These are phyloP conservation scores for Andricus quercusramuli DNA, from an alignment of 2,888 invertebrate species.

Conservation along the genomic window DNA sequence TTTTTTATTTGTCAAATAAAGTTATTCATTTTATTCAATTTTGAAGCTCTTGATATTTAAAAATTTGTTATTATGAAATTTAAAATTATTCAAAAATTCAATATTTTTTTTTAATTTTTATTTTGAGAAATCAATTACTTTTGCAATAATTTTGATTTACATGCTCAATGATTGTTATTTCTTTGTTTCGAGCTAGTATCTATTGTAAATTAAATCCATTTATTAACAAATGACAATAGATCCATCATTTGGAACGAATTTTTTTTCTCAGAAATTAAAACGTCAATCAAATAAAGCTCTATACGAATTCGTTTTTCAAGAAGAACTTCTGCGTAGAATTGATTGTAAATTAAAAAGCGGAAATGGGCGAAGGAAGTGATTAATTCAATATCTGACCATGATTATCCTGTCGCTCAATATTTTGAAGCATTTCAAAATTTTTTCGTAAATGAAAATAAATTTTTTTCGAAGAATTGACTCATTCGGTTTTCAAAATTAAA, in stretches of 20 bases:
- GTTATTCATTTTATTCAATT: no score
- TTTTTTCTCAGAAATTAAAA: not conserved
- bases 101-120: no score
- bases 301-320: not conserved
- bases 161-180: not conserved
- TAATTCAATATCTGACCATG: not conserved
- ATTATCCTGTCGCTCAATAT: not conserved
- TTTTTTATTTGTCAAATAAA: no score
- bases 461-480: no score
- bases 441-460: no score
- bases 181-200: slow-evolving; percentile 1
- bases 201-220: not conserved
- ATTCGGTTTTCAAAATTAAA: no score
- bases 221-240: slow-evolving; percentile 8
- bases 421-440: not conserved
- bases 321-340: not conserved
- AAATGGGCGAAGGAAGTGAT: not conserved
- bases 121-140: not conserved
- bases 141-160: not conserved
- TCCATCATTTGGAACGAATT: slow-evolving; percentile 14
- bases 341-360: slow-evolving; percentile 16
- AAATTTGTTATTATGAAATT: no score
- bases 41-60: no score
- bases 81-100: no score
- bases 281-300: slow-evolving; percentile 36